These are phyloP conservation scores for Drusus annulatus DNA, from an alignment of 1,140 invertebrate genomes.

Conservation along the genomic window DNA sequence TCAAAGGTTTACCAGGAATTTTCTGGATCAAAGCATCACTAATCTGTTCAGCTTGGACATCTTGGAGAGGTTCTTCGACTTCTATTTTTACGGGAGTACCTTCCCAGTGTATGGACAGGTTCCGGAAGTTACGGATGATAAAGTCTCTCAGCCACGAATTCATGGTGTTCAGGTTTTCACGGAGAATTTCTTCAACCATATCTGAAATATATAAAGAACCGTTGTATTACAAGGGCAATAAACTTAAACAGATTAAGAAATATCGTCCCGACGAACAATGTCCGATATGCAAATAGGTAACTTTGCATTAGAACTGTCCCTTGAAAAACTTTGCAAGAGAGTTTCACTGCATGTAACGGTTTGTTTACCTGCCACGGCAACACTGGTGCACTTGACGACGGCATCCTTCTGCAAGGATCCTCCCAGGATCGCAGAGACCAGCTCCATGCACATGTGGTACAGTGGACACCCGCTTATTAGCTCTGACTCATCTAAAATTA, in stretches of 20 bases:
- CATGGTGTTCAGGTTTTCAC: slow-evolving; percentile 42
- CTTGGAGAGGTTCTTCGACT: slow-evolving; percentile 17
- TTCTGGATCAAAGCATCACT: slow-evolving; percentile 61
- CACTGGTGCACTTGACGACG: slow-evolving; percentile 50
- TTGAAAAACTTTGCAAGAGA: no score
- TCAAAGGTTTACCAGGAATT: slow-evolving; percentile 60
- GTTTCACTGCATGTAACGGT: no score
- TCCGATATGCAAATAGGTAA: no score
- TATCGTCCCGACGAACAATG: no score
- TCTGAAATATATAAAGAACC: slow-evolving; percentile 39
- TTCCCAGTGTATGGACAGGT: slow-evolving; percentile 59
- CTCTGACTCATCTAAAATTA: slow-evolving; percentile 52
- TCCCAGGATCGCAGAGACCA: slow-evolving; percentile 45
- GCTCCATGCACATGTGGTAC: slow-evolving; percentile 55
- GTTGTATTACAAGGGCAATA: no score
- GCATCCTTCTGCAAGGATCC: slow-evolving; percentile 55
- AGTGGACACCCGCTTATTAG: slow-evolving; percentile 51
- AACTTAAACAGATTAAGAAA: no score
- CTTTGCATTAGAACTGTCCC: no score
- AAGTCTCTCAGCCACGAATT: slow-evolving; percentile 41
- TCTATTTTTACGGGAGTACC: slow-evolving; percentile 61
- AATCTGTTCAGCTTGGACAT: slow-evolving; percentile 58
- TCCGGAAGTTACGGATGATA: slow-evolving; percentile 49
- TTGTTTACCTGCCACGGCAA: slow-evolving; percentile 48
- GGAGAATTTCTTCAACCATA: slow-evolving; percentile 45